These are phyloP conservation scores for Crocallis elinguaria DNA, from an alignment of 2,888 invertebrate species.

Conservation along the genomic window DNA sequence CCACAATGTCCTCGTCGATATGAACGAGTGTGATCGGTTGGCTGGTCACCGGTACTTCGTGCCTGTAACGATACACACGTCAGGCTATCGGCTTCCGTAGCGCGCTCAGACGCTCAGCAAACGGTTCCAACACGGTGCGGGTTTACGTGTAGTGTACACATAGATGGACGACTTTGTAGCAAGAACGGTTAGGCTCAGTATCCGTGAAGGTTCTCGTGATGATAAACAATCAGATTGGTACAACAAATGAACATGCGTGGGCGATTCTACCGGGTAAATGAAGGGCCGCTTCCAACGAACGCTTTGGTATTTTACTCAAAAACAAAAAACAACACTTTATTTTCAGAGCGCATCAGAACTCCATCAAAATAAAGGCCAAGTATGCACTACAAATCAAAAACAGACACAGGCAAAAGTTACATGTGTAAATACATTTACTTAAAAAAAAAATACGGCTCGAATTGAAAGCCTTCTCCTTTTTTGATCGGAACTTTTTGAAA, in stretches of 20 bases:
- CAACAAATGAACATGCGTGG: slow-evolving; percentile 80
- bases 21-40: slow-evolving; percentile 98
- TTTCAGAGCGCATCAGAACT: too few relatives aligned
- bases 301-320: too few relatives aligned
- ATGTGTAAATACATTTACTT: too few relatives aligned
- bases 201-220: slow-evolving; percentile 60
- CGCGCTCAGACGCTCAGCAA: slow-evolving; percentile 28
- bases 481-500: too few relatives aligned
- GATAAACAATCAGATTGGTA: slow-evolving; percentile 62
- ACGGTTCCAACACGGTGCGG: slow-evolving; percentile 27
- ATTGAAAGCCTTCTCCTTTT: too few relatives aligned
- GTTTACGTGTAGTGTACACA: slow-evolving; percentile 20
- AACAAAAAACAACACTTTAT: too few relatives aligned
- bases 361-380: too few relatives aligned
- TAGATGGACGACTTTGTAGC: slow-evolving; percentile 15
- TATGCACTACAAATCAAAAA: too few relatives aligned
- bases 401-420: background rate
- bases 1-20: slow-evolving; percentile 99
- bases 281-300: slow-evolving; percentile 2
- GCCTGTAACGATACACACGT: slow-evolving; percentile 90
- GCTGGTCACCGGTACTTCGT: slow-evolving; percentile 99
- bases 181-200: slow-evolving; percentile 47
- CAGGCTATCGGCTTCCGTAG: slow-evolving; percentile 54
- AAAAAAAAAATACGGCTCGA: too few relatives aligned
- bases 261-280: slow-evolving; percentile 41